Base-by-base conservation (phyloP, 1,140 invertebrate species). In the Nautilus pompilius region DNA sequence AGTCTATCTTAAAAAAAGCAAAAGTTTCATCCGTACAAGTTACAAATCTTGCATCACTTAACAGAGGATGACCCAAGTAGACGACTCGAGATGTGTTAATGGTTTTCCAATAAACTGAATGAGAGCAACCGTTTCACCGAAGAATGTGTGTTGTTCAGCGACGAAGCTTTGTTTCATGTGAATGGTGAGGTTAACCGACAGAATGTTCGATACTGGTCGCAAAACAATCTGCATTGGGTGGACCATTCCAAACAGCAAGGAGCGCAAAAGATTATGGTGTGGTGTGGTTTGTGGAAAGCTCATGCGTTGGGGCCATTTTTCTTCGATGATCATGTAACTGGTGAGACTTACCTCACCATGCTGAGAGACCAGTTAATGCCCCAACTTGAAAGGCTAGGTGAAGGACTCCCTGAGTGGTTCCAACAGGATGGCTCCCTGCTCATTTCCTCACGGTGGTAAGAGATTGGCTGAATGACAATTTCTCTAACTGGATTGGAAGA, bases 21-120 rank as follows among this genome's bases (percentile, higher is more conserved):
- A n/a, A 49, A 49, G 46, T 49, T 49, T 49, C 20, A 49, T 49
- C 46, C 46, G 24, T 20, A 49, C 46, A 49, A 49, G 6, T 24
- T 49, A 49, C 48, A 49, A 24, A 49, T 49, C n/a, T 49, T 49
- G 48, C 48, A 49, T 49, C 48, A 49, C 2, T 49, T 49, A 49
- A 22, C n/a, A 0, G 48, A 49, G 26, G 48, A 2, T 24, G 48
- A 49, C 2, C 48, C 48, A 10, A 24, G 26, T 49, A 49, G 48
- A 49, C 48, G 2, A 49, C n/a, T 49, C 0, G 1, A 49, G 48
- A 49, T 1, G 48, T 49, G 2, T 24, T 17, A 49, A 49, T 49
- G 2, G 48, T 49, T 49, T 49, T 1, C 20, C 1, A 24, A 49
- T 49, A 49, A 49, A 49, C 26, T 49, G 48, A 24, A 49, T 49